Base-by-base conservation (phyloP, 2,888 invertebrate genomes). In the Apeira syringaria region DNA sequence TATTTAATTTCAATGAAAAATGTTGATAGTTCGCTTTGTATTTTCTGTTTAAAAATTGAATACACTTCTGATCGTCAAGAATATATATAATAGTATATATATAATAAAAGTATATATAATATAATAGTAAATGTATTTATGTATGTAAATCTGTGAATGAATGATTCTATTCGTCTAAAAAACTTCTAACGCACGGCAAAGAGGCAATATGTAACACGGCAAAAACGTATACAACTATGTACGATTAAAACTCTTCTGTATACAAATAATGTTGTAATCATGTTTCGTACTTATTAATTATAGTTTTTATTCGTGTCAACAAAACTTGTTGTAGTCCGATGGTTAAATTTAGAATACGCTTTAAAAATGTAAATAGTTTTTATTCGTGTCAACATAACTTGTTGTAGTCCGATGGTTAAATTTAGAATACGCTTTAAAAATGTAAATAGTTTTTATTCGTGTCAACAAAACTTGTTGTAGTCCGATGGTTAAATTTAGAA, bases 121-220 rank as follows among this genome's bases (percentile, higher is more conserved):
- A n/a, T n/a, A n/a, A n/a, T n/a, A n/a, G n/a, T n/a, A n/a, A n/a
- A n/a, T n/a, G n/a, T n/a, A n/a, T n/a, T n/a, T n/a, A n/a, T n/a
- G n/a, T n/a, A n/a, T n/a, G n/a, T n/a, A n/a, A n/a, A n/a, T n/a
- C n/a, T n/a, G n/a, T n/a, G n/a, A n/a, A n/a, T n/a, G n/a, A n/a
- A n/a, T n/a, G n/a, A n/a, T n/a, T n/a, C n/a, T n/a, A n/a, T n/a
- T n/a, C n/a, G n/a, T n/a, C n/a, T n/a, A n/a, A n/a, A n/a, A n/a
- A n/a, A n/a, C n/a, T n/a, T n/a, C 15, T 15, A 12, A 34, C 38
- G 44, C 44, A 44, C 34, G 39, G 51, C 51, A 34, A 39, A 33
- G 51, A 48, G 51, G 51, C 47, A 41, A 44, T 42, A 33, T 25
- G n/a, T n/a, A n/a, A n/a, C n/a, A n/a, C n/a, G n/a, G n/a, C n/a